These are phyloP conservation scores for Autographa gamma DNA, from an alignment of 2,888 invertebrate genomes.

Conservation along the genomic window DNA sequence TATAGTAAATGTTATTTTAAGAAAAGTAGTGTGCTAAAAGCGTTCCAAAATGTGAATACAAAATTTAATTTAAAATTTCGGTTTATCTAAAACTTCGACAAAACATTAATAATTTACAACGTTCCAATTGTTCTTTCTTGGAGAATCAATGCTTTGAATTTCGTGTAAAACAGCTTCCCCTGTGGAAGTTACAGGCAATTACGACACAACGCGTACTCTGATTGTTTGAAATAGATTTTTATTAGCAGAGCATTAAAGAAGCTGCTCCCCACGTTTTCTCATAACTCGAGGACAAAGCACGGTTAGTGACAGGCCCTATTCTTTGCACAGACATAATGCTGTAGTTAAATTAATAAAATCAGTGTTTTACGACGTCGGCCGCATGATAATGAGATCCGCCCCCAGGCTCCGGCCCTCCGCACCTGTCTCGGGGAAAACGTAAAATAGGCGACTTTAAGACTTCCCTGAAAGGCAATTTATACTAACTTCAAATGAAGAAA, in stretches of 20 bases:
- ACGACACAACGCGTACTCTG: neutral
- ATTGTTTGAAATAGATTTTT: constrained; percentile 5
- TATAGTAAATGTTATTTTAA: constrained; percentile 9
- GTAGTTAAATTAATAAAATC: constrained; percentile 63
- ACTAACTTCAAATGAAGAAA: constrained; percentile 49
- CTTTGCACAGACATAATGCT: constrained; percentile 48
- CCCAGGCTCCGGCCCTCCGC: constrained; percentile 22
- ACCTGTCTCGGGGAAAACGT: constrained; percentile 32
- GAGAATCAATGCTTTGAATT: neutral
- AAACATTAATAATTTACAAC: too few species aligned
- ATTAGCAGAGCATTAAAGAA: constrained; percentile 16
- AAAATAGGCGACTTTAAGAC: constrained; percentile 52
- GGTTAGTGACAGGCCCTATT: constrained; percentile 38
- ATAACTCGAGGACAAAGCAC: constrained; percentile 34
- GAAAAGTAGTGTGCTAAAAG: neutral
- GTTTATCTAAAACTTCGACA: too few species aligned
- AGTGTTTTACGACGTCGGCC: constrained; percentile 54
- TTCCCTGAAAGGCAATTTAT: constrained; percentile 53
- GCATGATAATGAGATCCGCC: constrained; percentile 62
- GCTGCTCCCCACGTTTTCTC: constrained; percentile 25
- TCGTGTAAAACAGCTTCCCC: neutral
- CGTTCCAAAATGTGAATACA: too few species aligned
- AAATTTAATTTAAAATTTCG: neutral
- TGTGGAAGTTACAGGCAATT: neutral
- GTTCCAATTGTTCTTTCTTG: too few species aligned